A percentile compares a stretch with the other conserved stretches of the same genome.
phyloP scores from a whole-genome alignment of 2,797 vertebrate species.

The Podarcis lilfordi region DNA sequence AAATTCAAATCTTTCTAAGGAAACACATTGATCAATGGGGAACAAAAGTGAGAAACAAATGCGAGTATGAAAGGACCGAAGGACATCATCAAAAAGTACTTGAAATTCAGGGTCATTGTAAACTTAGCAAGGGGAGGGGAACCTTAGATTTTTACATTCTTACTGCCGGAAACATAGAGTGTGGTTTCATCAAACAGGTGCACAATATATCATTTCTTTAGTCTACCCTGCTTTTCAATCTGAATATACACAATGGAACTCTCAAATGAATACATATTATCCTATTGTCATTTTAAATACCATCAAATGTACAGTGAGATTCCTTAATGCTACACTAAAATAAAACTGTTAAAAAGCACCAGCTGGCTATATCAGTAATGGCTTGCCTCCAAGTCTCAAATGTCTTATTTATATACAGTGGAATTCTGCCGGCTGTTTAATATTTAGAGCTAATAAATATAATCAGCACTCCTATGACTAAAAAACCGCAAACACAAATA shows the following conservation, averaged over 20 bases:
- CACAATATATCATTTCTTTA: constrained; percentile 52
- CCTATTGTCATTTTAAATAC: constrained; percentile 72
- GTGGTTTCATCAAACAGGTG: constrained; percentile 63
- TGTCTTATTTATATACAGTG: constrained; percentile 84
- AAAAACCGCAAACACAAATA: constrained; percentile 75
- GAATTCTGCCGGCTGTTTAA: constrained; percentile 85
- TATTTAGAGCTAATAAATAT: constrained; percentile 86
- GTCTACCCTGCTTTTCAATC: constrained; percentile 52
- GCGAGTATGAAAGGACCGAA: background rate
- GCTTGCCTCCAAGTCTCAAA: constrained; percentile 81
- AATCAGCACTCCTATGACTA: constrained; percentile 79
- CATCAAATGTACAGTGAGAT: constrained; percentile 66
- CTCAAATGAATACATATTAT: constrained; percentile 48
- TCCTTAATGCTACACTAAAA: constrained; percentile 65
- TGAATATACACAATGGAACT: constrained; percentile 58
- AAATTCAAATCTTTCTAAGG: background rate
- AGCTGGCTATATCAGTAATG: constrained; percentile 78
- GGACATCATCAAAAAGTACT: background rate
- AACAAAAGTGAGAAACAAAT: background rate
- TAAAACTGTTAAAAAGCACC: constrained; percentile 78
- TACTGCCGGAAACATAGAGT: constrained; percentile 33
- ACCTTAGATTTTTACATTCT: constrained; percentile 20
- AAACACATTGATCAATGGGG: background rate
- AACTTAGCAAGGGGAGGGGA: background rate
- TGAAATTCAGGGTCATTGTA: background rate